Percentiles rank a stretch among this genome's conserved stretches.
Conservation (phyloP, 2,113 vertebrate species). For the Bostrychus sinensis region DNA sequence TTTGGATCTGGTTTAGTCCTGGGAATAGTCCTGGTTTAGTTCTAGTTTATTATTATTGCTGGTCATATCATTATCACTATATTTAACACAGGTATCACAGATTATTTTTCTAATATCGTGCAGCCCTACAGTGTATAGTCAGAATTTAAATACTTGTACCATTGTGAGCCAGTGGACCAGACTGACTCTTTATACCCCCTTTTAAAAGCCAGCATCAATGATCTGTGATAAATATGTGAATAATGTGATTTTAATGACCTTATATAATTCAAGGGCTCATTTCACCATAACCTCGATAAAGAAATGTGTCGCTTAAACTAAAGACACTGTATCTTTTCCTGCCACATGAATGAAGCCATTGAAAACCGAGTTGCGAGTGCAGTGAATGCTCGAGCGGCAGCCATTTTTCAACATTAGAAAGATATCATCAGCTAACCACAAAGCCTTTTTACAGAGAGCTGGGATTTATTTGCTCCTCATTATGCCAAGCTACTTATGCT, state of each 20-base stretch:
- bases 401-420: constrained; percentile 41
- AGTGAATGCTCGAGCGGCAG: constrained; percentile 24
- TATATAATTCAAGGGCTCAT: constrained; percentile 22
- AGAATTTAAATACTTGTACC: neutral
- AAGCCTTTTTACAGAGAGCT: constrained; percentile 32
- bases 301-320: constrained; percentile 28
- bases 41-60: no score
- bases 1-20: no score
- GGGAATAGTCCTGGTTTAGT: no score
- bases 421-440: constrained; percentile 38
- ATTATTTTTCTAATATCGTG: no score
- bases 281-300: constrained; percentile 24
- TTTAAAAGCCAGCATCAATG: constrained; percentile 6
- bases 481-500: constrained; percentile 28
- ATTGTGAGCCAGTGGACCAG: neutral
- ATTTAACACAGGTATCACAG: no score
- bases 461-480: constrained; percentile 38
- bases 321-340: constrained; percentile 39
- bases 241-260: constrained; percentile 43
- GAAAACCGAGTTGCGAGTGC: constrained; percentile 21
- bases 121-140: no score
- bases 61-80: no score
- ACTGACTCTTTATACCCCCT: constrained; percentile 19
- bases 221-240: constrained; percentile 13
- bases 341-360: constrained; percentile 39